These are phyloP conservation scores for Synanthedon vespiformis DNA, from an alignment of 2,888 invertebrate species.

Conservation along the genomic window DNA sequence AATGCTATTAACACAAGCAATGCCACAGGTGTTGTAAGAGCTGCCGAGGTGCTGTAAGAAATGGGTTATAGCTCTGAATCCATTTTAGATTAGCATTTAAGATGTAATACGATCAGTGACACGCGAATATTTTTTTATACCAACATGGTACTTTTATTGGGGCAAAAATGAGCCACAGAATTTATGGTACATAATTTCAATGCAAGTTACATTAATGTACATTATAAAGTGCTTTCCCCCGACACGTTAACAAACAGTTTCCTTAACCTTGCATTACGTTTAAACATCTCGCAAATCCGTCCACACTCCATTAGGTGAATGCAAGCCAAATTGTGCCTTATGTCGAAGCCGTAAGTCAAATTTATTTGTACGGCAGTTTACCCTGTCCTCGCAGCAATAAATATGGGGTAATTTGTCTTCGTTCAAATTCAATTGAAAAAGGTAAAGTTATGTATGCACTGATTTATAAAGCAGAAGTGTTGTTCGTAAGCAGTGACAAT, in stretches of 20 bases:
- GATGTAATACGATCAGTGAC: too few relatives aligned
- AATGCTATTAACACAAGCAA: too few relatives aligned
- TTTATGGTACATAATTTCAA: too few relatives aligned
- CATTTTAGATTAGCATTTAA: too few relatives aligned
- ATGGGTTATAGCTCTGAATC: too few relatives aligned
- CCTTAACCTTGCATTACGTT: neutral
- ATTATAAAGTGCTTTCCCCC: neutral
- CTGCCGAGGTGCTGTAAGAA: too few relatives aligned
- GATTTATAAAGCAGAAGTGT: too few relatives aligned
- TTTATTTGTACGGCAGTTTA: constrained; percentile 14
- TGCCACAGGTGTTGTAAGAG: too few relatives aligned
- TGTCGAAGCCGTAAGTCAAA: constrained; percentile 16
- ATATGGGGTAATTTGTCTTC: constrained; percentile 14
- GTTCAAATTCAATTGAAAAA: neutral
- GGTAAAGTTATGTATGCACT: neutral
- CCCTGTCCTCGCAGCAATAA: constrained; percentile 15
- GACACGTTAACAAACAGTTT: neutral
- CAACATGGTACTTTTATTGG: too few relatives aligned
- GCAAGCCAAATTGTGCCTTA: constrained; percentile 15
- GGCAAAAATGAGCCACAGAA: too few relatives aligned
- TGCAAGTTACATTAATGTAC: neutral
- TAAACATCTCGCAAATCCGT: constrained; percentile 14
- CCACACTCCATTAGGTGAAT: constrained; percentile 13
- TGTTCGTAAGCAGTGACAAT: too few relatives aligned
- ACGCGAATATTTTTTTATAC: too few relatives aligned